Evolutionary conservation across 2,797 vertebrate species (phyloP).

Genomic region (Orestias chungarensis): DNA sequence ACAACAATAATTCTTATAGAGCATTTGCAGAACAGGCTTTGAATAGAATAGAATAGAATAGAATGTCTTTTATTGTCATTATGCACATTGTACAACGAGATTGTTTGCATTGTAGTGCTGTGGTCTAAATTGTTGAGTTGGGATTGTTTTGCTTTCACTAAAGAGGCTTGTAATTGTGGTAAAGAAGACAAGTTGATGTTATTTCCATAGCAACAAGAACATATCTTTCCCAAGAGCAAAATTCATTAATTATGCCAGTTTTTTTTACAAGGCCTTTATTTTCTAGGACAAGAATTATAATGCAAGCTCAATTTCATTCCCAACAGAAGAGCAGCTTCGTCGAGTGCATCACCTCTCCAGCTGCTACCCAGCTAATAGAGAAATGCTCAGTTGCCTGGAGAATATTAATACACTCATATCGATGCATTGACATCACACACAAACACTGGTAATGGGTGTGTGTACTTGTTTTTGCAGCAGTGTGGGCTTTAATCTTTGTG

Average conservation of each 20-base stretch:
- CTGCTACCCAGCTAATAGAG: slow-evolving; percentile 71
- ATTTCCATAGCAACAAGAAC: slow-evolving; percentile 81
- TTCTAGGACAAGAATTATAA: slow-evolving; percentile 78
- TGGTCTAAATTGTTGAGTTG: slow-evolving; percentile 28
- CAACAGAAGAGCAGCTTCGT: slow-evolving; percentile 63
- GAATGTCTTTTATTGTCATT: too few species aligned
- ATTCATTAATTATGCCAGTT: slow-evolving; percentile 78
- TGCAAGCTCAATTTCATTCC: slow-evolving; percentile 76
- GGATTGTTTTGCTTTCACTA: slow-evolving; percentile 56
- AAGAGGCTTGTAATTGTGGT: slow-evolving; percentile 60
- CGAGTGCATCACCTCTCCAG: slow-evolving; percentile 70
- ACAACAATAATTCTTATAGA: slow-evolving; percentile 4
- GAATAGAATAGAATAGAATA: too few species aligned
- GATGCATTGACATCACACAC: slow-evolving; percentile 53
- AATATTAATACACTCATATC: slow-evolving; percentile 74
- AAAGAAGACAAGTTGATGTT: slow-evolving; percentile 73
- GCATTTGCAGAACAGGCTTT: slow-evolving; percentile 21
- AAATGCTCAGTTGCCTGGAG: slow-evolving; percentile 62
- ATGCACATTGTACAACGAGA: too few species aligned
- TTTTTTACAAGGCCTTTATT: slow-evolving; percentile 77
- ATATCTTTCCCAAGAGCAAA: slow-evolving; percentile 74
- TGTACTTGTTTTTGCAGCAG: slow-evolving; percentile 40
- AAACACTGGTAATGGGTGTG: slow-evolving; percentile 51
- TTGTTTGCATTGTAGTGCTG: slow-evolving; percentile 31
- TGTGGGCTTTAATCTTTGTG: slow-evolving; percentile 19